Evolutionary conservation across 2,113 vertebrate genomes (phyloP).

Genomic region (Neotoma lepida): DNA sequence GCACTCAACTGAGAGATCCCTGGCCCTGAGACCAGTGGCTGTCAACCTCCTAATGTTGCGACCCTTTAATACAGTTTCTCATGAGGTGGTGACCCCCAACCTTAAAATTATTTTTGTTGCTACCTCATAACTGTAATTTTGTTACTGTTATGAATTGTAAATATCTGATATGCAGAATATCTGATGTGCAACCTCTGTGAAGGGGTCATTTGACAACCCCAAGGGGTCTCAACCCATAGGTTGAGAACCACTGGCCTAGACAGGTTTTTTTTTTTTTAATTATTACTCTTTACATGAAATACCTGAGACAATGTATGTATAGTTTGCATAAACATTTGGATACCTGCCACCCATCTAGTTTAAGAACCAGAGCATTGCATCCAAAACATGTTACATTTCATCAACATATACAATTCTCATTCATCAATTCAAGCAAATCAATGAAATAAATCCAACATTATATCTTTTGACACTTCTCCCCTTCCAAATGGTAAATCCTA

Average conservation of each 20-base stretch:
- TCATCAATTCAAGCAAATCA: neutral
- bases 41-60: too few relatives aligned
- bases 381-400: neutral
- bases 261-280: neutral
- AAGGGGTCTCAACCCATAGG: too few relatives aligned
- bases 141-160: too few relatives aligned
- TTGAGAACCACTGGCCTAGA: too few relatives aligned
- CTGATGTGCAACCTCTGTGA: too few relatives aligned
- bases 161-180: too few relatives aligned
- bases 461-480: neutral
- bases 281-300: conserved; percentile 1
- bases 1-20: neutral
- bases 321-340: neutral
- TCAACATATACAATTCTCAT: neutral
- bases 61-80: too few relatives aligned
- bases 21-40: neutral
- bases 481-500: neutral
- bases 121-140: too few relatives aligned
- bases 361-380: neutral
- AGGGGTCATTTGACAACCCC: too few relatives aligned
- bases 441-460: neutral
- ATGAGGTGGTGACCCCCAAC: too few relatives aligned
- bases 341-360: neutral
- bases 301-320: neutral
- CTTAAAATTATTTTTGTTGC: too few relatives aligned